Conservation (phyloP, 1,140 invertebrate species). For the Aphelinus certus region DNA sequence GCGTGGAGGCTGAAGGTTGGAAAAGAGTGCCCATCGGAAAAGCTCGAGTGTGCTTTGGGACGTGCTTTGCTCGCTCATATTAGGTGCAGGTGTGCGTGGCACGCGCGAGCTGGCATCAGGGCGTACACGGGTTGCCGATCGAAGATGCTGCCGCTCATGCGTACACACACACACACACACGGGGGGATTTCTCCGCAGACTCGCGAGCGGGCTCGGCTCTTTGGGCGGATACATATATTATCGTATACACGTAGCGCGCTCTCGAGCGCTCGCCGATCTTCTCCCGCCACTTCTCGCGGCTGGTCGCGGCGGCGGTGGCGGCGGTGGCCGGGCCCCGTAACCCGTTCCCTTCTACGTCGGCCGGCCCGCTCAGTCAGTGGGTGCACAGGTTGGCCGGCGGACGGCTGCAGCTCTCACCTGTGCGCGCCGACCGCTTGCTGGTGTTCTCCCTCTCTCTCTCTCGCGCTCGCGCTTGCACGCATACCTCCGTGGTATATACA, state of each 20-base stretch:
- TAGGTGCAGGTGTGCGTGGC: background rate
- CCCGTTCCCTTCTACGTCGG: slow-evolving; percentile 44
- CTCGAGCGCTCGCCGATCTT: background rate
- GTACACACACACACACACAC: background rate
- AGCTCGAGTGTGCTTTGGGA: too few relatives aligned
- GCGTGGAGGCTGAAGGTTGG: too few relatives aligned
- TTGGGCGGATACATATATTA: background rate
- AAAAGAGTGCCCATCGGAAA: too few relatives aligned
- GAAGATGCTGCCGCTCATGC: background rate
- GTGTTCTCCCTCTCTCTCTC: too few relatives aligned
- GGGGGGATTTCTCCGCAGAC: background rate
- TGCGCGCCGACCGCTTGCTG: too few relatives aligned
- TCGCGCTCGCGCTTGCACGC: too few relatives aligned
- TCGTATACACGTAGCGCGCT: background rate
- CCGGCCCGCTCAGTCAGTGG: slow-evolving; percentile 54
- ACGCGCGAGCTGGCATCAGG: background rate
- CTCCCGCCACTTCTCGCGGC: background rate
- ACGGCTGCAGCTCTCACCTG: slow-evolving; percentile 21
- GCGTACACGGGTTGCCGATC: background rate
- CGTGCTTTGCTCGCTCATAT: too few relatives aligned
- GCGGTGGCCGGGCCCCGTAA: slow-evolving; percentile 54
- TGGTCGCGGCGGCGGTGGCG: slow-evolving; percentile 37
- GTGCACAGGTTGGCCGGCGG: slow-evolving; percentile 55
- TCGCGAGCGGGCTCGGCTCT: background rate
- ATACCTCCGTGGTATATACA: background rate